These are phyloP conservation scores for Syngnathoides biaculeatus DNA, from an alignment of 2,113 vertebrate genomes.

Conservation along the genomic window DNA sequence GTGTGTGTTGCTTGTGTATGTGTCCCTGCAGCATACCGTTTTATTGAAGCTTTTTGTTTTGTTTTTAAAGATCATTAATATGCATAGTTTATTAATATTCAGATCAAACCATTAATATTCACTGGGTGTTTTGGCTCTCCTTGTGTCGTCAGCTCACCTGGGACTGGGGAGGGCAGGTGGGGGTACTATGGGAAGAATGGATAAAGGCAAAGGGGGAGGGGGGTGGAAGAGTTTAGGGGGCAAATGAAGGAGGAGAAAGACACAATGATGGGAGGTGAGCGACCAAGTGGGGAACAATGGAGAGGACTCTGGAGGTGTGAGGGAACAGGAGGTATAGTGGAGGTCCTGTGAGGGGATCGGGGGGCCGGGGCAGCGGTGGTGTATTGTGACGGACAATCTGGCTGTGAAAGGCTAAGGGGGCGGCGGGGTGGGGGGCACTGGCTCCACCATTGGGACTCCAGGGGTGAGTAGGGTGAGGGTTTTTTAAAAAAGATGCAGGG, in stretches of 20 bases:
- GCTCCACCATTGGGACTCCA: conserved; percentile 52
- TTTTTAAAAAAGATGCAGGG: conserved; percentile 38
- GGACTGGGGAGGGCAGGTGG: conserved; percentile 65
- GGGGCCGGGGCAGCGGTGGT: neutral
- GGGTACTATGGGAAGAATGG: conserved; percentile 27
- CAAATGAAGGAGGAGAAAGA: conserved; percentile 45
- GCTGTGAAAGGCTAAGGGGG: conserved; percentile 14
- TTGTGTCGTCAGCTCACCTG: conserved; percentile 77
- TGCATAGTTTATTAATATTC: conserved; percentile 74
- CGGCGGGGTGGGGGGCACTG: conserved; percentile 20
- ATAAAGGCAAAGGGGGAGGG: conserved; percentile 19
- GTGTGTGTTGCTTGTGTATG: too few relatives aligned
- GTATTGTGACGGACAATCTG: conserved; percentile 61
- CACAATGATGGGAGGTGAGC: conserved; percentile 18
- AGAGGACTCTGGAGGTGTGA: conserved; percentile 28
- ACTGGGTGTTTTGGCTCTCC: conserved; percentile 64
- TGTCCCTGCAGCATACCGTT: conserved; percentile 15
- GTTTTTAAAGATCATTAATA: conserved; percentile 66
- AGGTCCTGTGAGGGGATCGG: conserved; percentile 46
- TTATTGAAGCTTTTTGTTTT: conserved; percentile 52
- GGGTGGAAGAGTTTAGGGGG: conserved; percentile 27
- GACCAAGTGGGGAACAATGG: conserved; percentile 29
- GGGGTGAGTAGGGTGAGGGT: conserved; percentile 66
- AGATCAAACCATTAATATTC: conserved; percentile 76
- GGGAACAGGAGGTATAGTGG: conserved; percentile 36